Percentiles rank a stretch among this genome's conserved stretches.
phyloP scores from a whole-genome alignment of 35 echinoderm and acorn worm genomes.

The Ophioderma brevispina region DNA sequence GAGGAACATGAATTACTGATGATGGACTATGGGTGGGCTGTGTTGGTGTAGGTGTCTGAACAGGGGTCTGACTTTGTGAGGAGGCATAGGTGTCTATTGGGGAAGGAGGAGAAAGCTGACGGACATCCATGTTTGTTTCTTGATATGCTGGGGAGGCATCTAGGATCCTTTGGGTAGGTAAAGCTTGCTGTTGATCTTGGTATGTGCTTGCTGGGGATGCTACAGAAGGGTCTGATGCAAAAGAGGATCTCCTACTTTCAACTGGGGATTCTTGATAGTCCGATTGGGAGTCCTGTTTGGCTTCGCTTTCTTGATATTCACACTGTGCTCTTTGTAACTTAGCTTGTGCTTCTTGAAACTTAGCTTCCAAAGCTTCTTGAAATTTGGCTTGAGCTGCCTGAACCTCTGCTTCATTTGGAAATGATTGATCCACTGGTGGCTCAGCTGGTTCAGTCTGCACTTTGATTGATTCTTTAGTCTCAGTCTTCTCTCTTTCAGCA shows the following conservation, averaged over 20 bases:
- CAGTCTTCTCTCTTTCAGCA: background rate
- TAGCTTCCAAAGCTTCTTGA: constrained; percentile 1
- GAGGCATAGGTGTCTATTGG: background rate
- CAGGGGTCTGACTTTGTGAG: background rate
- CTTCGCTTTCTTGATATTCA: background rate
- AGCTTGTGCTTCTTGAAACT: background rate
- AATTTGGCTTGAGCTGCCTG: background rate
- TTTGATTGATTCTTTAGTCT: background rate
- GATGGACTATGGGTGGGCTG: background rate
- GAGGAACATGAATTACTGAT: background rate
- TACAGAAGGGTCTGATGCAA: background rate
- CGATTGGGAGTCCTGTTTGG: background rate
- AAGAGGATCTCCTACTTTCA: background rate
- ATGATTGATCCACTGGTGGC: background rate
- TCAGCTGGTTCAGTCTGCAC: background rate
- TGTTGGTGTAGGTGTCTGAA: background rate
- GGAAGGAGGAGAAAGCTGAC: background rate
- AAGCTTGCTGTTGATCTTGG: background rate
- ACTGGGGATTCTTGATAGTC: background rate
- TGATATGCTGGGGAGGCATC: background rate
- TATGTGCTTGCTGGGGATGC: background rate
- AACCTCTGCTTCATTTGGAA: background rate
- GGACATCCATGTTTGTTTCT: background rate
- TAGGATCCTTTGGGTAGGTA: background rate
- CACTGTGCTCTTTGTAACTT: background rate